phyloP scores from a whole-genome alignment of 2,797 vertebrate genomes.

The Neosilurus hyrtlii region DNA sequence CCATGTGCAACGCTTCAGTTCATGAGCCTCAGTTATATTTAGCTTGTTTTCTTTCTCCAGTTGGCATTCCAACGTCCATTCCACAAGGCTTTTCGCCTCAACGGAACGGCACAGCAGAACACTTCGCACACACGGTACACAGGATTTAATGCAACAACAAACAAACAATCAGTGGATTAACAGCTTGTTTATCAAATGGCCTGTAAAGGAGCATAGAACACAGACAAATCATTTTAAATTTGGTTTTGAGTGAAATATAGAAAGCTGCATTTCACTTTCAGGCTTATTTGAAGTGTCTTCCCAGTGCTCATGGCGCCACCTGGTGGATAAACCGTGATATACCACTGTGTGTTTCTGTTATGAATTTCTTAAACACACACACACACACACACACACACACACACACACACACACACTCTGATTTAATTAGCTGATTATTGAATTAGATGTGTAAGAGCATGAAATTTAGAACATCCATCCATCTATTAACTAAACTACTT shows the following conservation, averaged over 20 bases:
- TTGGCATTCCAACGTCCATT: not conserved
- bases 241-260: not conserved
- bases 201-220: not conserved
- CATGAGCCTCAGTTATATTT: not conserved
- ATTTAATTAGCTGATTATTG: no score
- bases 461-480: no score
- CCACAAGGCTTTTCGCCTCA: not conserved
- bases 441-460: no score
- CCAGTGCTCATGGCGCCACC: not conserved
- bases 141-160: not conserved
- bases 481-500: no score
- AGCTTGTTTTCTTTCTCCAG: conserved; percentile 9
- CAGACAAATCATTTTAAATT: not conserved
- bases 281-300: not conserved
- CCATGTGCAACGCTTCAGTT: not conserved
- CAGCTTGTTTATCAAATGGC: not conserved
- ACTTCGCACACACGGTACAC: not conserved
- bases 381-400: no score
- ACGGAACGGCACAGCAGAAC: not conserved
- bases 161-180: not conserved
- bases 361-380: no score
- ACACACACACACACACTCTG: no score
- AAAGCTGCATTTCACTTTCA: no score
- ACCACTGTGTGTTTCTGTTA: no score
- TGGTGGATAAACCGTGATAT: not conserved